Evolutionary conservation across 2,797 vertebrate species (phyloP).

Genomic region (Acanthopagrus latus): DNA sequence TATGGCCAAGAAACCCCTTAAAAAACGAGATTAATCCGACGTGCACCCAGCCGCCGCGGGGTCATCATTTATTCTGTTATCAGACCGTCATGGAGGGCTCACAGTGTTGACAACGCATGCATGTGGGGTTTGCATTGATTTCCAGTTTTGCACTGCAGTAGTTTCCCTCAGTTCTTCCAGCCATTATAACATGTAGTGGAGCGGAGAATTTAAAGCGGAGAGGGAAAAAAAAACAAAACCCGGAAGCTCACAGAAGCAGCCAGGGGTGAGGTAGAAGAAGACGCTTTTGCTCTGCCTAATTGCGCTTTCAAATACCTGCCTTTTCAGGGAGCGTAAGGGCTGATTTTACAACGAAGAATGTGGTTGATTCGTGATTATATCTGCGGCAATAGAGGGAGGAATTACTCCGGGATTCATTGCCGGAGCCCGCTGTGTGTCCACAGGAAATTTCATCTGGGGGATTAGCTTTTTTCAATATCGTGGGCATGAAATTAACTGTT

Average conservation of each 20-base stretch:
- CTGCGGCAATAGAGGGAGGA: neutral
- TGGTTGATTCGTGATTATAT: neutral
- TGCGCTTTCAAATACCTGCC: neutral
- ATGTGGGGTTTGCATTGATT: neutral
- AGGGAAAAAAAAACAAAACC: too few species aligned
- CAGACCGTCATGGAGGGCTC: neutral
- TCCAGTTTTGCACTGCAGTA: neutral
- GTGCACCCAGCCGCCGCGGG: slow-evolving; percentile 1
- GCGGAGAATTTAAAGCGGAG: neutral
- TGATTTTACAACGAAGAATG: neutral
- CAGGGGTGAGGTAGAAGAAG: neutral
- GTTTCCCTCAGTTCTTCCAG: neutral
- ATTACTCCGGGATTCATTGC: neutral
- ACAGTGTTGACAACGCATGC: neutral
- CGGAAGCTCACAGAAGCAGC: neutral
- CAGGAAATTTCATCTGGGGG: neutral
- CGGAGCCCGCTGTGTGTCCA: neutral
- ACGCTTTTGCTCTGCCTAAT: neutral
- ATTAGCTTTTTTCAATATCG: neutral
- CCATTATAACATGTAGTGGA: neutral
- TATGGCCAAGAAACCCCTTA: slow-evolving; percentile 4
- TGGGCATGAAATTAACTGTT: neutral
- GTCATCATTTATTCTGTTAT: slow-evolving; percentile 25
- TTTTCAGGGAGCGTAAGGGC: slow-evolving; percentile 5
- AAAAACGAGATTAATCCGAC: slow-evolving; percentile 20